Evolutionary conservation across 1,140 invertebrate genomes (phyloP), one percentile per base, ranked within the genome.

Genomic region (Trissolcus basalis): DNA sequence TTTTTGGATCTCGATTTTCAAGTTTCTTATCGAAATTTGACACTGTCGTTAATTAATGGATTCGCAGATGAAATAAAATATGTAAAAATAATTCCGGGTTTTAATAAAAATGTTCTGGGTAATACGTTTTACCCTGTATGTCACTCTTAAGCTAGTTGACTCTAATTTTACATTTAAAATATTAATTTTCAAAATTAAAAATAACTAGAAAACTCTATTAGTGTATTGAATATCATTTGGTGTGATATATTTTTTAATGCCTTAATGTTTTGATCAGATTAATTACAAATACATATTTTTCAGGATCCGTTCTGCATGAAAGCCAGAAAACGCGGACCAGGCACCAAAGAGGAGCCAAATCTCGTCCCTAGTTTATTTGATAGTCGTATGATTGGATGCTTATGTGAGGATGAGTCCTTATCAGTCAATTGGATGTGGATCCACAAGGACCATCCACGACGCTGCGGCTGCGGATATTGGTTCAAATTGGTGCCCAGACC

Each of bases 401-500:
- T 99, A 84, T 99, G 98, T 89, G 96, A 98, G 88, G 96, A 97
- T 87, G 97, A 99, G 83, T 91, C 95, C 13, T 92, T 93, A 59
- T 89, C 91, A 69, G 92, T 99, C 73, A 94, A 93, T 82, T 99
- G 96, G 95, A 97, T 98, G 93, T 97, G 96, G 94, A 86, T 99
- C 76, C 92, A 98, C 85, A 91, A 94, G 85, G 97, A 95, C 12
- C 91, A 93, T 76, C 93, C 96, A 36, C 95, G 95, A 80, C 93
- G 98, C 70, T 99, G 98, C 83, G 94, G 94, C 83, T 99, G 97
- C 88, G 97, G 97, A 39, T 92, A 97, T 86, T 99, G 96, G 96
- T 99, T 97, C 90, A 96, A 97, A 89, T 89, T 98, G 72, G 91
- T 93, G 39, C 56, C 75, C 6, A 65, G 45, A 43, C 84, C 80